A percentile compares a stretch with the other conserved stretches of the same genome.
Conservation (phyloP, 2,113 vertebrate genomes). For the Gadus chalcogrammus region DNA sequence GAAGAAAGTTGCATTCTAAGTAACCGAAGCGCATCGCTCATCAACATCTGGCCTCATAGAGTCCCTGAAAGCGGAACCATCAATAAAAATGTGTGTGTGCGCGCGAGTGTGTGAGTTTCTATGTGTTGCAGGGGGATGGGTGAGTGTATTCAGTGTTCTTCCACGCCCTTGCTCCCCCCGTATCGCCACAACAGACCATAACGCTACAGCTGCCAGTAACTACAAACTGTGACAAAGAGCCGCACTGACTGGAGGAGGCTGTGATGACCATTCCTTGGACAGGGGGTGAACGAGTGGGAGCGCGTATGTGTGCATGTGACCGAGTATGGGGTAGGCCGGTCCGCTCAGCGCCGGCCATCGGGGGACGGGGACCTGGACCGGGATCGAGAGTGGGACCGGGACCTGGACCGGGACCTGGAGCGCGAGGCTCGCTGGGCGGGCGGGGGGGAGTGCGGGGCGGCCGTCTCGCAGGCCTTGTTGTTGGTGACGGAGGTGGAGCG, state of each 20-base stretch:
- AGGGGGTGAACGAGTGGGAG: neutral
- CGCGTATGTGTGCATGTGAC: neutral
- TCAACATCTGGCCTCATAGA: too few species aligned
- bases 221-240: neutral
- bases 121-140: too few species aligned
- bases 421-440: slow-evolving; percentile 61
- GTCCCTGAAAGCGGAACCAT: neutral
- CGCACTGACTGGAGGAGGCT: too few species aligned
- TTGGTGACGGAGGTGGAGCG: slow-evolving; percentile 41
- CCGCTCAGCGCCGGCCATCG: slow-evolving; percentile 84
- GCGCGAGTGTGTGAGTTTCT: neutral
- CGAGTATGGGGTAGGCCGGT: neutral
- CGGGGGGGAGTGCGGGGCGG: slow-evolving; percentile 44
- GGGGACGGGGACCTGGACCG: slow-evolving; percentile 72
- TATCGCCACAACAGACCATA: too few species aligned
- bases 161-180: too few species aligned
- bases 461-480: slow-evolving; percentile 82
- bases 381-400: slow-evolving; percentile 80
- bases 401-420: slow-evolving; percentile 60
- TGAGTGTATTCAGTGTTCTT: too few species aligned
- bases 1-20: too few species aligned
- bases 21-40: too few species aligned
- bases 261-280: too few species aligned
- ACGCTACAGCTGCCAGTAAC: neutral
- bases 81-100: neutral